These are phyloP conservation scores for Chroicocephalus ridibundus DNA, from an alignment of 2,113 vertebrate species.

Conservation along the genomic window DNA sequence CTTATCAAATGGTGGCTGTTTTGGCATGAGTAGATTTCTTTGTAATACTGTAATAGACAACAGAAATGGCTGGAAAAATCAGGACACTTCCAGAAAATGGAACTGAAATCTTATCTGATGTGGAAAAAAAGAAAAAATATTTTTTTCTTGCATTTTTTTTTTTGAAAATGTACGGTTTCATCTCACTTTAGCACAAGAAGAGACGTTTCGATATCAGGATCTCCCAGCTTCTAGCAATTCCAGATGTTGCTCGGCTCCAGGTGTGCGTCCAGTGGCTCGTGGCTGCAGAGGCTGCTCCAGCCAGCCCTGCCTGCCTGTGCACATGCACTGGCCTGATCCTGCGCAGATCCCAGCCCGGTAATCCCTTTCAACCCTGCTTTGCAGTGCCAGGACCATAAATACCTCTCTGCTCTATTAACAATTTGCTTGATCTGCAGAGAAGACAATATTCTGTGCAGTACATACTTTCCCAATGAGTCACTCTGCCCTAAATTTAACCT, in stretches of 20 bases:
- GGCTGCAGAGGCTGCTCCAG: background rate
- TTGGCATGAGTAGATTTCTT: background rate
- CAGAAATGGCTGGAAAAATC: background rate
- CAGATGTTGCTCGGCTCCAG: background rate
- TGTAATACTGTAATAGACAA: background rate
- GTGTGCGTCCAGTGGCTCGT: accelerated
- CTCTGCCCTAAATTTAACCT: conserved; percentile 36
- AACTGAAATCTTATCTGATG: background rate
- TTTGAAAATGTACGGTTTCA: background rate
- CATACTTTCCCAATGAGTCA: conserved; percentile 43
- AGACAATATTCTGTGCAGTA: background rate
- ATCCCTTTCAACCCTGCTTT: background rate
- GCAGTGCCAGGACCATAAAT: background rate
- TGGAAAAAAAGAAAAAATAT: background rate
- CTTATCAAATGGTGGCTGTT: background rate
- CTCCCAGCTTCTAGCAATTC: background rate
- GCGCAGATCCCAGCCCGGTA: background rate
- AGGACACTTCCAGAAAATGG: background rate
- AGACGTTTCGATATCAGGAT: background rate
- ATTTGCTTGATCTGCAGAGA: background rate
- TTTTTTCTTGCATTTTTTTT: background rate
- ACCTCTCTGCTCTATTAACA: background rate
- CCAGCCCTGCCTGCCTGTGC: background rate
- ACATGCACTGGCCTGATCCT: background rate
- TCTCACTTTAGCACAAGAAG: accelerated